These are phyloP conservation scores for Drosophila elegans DNA, from an alignment of 1,140 invertebrate genomes.

Conservation along the genomic window DNA sequence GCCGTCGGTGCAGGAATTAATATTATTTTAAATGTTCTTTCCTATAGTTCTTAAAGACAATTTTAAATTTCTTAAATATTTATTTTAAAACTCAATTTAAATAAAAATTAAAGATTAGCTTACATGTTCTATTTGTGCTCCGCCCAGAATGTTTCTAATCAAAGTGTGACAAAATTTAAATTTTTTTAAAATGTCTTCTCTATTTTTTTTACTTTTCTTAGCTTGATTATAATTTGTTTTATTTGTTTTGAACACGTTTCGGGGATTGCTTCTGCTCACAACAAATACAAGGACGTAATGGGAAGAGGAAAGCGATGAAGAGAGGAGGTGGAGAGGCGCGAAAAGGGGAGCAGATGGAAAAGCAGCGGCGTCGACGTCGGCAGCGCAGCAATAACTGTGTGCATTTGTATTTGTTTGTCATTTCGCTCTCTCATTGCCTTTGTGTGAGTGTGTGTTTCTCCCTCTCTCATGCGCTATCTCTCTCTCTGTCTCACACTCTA, in stretches of 20 bases:
- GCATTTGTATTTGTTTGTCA: constrained; percentile 65
- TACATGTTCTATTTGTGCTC: not conserved
- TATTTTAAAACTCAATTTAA: not conserved
- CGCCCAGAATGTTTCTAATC: constrained; percentile 10
- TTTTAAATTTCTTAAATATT: not conserved
- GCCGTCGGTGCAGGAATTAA: not conserved
- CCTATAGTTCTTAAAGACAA: too few relatives aligned
- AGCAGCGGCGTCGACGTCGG: constrained; percentile 15
- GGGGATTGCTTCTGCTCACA: constrained; percentile 54
- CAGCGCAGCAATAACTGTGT: constrained; percentile 18
- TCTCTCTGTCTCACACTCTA: constrained; percentile 20
- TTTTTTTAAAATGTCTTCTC: constrained; percentile 33
- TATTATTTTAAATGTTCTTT: too few relatives aligned
- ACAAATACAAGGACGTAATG: constrained; percentile 50
- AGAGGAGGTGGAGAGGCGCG: constrained; percentile 22
- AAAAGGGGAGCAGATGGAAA: constrained; percentile 9
- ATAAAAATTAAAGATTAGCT: constrained; percentile 6
- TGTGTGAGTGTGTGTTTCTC: constrained; percentile 29
- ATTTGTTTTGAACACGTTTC: constrained; percentile 61
- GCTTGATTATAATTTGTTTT: constrained; percentile 49
- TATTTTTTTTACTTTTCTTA: constrained; percentile 13
- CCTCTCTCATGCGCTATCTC: constrained; percentile 8
- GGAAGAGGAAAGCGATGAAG: constrained; percentile 35
- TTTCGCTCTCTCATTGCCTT: constrained; percentile 43
- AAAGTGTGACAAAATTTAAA: constrained; percentile 24